Percentiles rank a stretch among this genome's conserved stretches.
These are phyloP conservation scores for Cyrtorhinus lividipennis DNA, from an alignment of 1,140 invertebrate genomes.

Conservation along the genomic window DNA sequence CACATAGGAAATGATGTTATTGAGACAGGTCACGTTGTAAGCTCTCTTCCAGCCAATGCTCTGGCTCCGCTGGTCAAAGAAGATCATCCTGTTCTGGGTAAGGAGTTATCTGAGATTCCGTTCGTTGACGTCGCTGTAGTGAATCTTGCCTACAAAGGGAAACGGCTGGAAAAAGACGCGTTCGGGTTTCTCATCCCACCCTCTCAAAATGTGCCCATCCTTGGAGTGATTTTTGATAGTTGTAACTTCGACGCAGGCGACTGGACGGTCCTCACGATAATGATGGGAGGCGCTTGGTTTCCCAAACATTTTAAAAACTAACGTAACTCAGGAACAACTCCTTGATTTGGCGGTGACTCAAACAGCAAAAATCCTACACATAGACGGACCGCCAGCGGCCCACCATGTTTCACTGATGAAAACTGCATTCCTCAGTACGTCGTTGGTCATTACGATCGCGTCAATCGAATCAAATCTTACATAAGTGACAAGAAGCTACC, in stretches of 20 bases:
- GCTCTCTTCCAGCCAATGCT: constrained; percentile 44
- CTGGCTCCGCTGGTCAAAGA: constrained; percentile 39
- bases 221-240: constrained; percentile 85
- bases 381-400: constrained; percentile 45
- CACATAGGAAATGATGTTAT: constrained; percentile 32
- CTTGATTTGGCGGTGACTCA: constrained; percentile 51
- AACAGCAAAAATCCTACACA: constrained; percentile 54
- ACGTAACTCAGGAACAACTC: constrained; percentile 43
- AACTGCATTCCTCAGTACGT: constrained; percentile 88
- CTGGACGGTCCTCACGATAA: constrained; percentile 57
- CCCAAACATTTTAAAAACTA: constrained; percentile 54
- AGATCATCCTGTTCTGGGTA: constrained; percentile 48
- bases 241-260: constrained; percentile 55
- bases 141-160: constrained; percentile 55
- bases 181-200: constrained; percentile 88
- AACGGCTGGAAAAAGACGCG: constrained; percentile 45
- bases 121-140: constrained; percentile 65
- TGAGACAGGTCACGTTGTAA: constrained; percentile 46
- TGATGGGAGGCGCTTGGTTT: constrained; percentile 88
- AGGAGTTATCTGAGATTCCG: constrained; percentile 47
- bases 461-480: constrained; percentile 42
- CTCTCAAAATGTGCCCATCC: constrained; percentile 59
- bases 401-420: constrained; percentile 51
- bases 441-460: constrained; percentile 63
- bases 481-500: constrained; percentile 56